Evolutionary conservation across 2,113 vertebrate genomes (phyloP).

Genomic region (Vicugna pacos): DNA sequence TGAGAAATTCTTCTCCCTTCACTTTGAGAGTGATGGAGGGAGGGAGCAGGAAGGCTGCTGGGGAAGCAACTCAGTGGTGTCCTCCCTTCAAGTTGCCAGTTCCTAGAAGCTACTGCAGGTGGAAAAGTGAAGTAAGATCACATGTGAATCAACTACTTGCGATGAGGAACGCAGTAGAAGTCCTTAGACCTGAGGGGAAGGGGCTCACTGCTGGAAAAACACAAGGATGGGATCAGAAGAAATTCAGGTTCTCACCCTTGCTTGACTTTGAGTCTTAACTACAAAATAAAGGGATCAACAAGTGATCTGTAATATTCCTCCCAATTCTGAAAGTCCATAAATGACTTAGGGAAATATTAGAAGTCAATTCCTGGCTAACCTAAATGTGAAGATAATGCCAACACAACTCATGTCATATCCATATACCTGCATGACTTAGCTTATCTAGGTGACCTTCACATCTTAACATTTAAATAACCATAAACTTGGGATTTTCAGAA

Average conservation of each 20-base stretch:
- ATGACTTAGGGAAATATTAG: neutral
- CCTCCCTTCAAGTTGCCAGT: neutral
- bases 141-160: neutral
- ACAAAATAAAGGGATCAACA: neutral
- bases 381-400: neutral
- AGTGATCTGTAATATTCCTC: neutral
- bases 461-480: neutral
- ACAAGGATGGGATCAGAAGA: neutral
- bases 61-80: neutral
- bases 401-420: fast-evolving
- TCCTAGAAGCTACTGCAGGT: neutral
- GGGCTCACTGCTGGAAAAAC: neutral
- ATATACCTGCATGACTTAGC: neutral
- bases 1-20: neutral
- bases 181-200: neutral
- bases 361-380: neutral
- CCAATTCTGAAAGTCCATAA: neutral
- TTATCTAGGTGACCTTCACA: neutral
- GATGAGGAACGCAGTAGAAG: neutral
- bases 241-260: neutral
- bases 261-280: neutral
- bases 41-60: neutral
- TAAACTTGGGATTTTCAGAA: neutral
- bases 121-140: neutral
- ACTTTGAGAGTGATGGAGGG: too few relatives aligned